Conservation (phyloP, 2,113 vertebrate species). For the Prunella himalayana region DNA sequence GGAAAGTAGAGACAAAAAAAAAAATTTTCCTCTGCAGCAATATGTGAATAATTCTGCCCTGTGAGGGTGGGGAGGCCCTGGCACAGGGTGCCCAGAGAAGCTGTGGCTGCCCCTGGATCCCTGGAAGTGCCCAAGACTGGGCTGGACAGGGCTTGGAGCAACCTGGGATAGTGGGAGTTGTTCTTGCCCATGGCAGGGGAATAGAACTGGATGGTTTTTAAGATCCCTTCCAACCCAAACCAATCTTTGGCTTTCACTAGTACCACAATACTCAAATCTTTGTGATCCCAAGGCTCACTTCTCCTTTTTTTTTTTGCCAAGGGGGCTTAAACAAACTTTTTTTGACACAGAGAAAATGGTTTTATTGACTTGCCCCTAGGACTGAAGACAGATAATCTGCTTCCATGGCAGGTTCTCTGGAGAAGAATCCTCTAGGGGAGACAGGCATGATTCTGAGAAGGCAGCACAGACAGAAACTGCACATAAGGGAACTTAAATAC, state of each 20-base stretch:
- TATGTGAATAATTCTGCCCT: not conserved
- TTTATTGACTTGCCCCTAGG: not conserved
- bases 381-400: not conserved
- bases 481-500: accelerated
- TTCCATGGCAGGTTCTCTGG: not conserved
- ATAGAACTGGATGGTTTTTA: not conserved
- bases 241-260: not conserved
- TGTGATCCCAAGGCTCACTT: accelerated
- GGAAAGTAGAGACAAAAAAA: not conserved
- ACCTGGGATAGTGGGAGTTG: not conserved
- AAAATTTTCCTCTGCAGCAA: not conserved
- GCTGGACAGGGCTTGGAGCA: accelerated
- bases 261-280: not conserved
- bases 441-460: not conserved
- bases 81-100: not conserved
- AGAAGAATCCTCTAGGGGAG: not conserved
- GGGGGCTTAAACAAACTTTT: not conserved
- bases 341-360: not conserved
- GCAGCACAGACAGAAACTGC: not conserved
- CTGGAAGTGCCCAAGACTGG: not conserved
- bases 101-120: not conserved
- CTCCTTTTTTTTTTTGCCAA: not conserved
- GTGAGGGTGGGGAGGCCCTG: accelerated
- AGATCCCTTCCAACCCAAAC: not conserved
- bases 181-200: not conserved